Conservation (phyloP, 2,797 vertebrate genomes). For the Sebastes taczanowskii region DNA sequence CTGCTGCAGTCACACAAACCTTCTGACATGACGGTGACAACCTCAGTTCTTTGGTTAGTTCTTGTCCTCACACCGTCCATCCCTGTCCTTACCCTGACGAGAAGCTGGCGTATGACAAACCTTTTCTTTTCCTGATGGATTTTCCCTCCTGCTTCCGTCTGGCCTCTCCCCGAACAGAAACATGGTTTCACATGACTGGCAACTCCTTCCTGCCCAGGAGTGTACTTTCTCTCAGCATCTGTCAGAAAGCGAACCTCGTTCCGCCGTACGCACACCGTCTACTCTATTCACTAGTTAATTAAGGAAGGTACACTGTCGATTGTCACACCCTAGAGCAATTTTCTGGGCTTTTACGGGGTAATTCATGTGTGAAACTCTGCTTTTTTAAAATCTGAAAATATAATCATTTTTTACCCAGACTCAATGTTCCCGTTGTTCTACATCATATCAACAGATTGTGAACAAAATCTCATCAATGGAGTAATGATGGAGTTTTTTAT, state of each 20-base stretch:
- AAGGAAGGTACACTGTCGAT: conserved; percentile 26
- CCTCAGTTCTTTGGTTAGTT: neutral
- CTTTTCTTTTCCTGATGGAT: conserved; percentile 15
- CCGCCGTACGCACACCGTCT: conserved; percentile 35
- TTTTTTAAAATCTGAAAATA: neutral
- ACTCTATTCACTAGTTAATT: conserved; percentile 46
- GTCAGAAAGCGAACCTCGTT: conserved; percentile 46
- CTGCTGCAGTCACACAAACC: conserved; percentile 6
- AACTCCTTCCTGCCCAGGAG: conserved; percentile 37
- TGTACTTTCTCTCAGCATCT: conserved; percentile 58
- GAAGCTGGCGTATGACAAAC: neutral
- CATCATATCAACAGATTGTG: neutral
- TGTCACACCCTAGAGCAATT: conserved; percentile 3
- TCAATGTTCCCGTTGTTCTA: neutral
- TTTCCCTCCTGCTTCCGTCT: conserved; percentile 15
- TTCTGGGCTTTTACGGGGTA: neutral
- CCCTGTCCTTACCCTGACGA: neutral
- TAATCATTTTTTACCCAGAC: neutral
- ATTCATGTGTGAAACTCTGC: neutral
- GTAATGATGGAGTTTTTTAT: neutral
- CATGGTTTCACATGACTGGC: conserved; percentile 56
- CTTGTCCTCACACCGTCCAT: neutral
- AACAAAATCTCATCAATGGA: neutral
- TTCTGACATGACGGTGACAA: neutral
- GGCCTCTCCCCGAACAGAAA: conserved; percentile 34